Base-by-base conservation (phyloP, 92 coral and sea anemone genomes). In the Meandrina meandrites region DNA sequence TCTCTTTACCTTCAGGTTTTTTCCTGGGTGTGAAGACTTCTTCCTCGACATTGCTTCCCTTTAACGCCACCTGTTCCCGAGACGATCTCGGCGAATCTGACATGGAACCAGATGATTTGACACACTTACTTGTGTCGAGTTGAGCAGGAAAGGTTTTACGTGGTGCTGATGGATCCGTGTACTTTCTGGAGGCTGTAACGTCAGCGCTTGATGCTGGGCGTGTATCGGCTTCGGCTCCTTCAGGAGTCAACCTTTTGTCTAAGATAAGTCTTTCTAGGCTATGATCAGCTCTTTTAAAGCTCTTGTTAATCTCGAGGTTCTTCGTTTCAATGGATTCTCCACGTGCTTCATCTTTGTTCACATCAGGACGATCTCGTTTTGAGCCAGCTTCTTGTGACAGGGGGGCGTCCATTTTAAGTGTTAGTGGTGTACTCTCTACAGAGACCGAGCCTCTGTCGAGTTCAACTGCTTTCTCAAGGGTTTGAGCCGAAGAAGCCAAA, bases 221-320 rank as follows among this genome's bases (percentile, higher is more conserved):
- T 31, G 83, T 21, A 22, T 76, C 88, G 1, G 76, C 88, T 34
- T 85, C 88, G 37, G 88, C 88, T 30, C 88, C 88, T 79, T 85
- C 88, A 8, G 88, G 88, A 77, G 88, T 85, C 50, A 85, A 66
- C 27, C 88, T 72, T 66, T 66, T 76, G 34, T 76, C 91, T 45
- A 37, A 54, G 70, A 82, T 70, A 24, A 24, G 45, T 10, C 84
- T n/a, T 19, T 87, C 89, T 32, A 87, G 78, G 19, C 75, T 69
- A 21, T 34, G 48, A 71, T 19, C 86, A 17, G 14, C 70, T 24
- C 54, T 48, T 83, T 82, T 82, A 9, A 32, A 17, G 56, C 19
- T 73, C 60, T 69, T 82, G 40, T 32, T 31, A 4, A 31, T n/a
- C 21, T 3, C 79, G 27, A 32, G 16, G 11, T 90, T 30, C 5